These are phyloP conservation scores for Anser cygnoides DNA, from an alignment of 2,113 vertebrate genomes.

Conservation along the genomic window DNA sequence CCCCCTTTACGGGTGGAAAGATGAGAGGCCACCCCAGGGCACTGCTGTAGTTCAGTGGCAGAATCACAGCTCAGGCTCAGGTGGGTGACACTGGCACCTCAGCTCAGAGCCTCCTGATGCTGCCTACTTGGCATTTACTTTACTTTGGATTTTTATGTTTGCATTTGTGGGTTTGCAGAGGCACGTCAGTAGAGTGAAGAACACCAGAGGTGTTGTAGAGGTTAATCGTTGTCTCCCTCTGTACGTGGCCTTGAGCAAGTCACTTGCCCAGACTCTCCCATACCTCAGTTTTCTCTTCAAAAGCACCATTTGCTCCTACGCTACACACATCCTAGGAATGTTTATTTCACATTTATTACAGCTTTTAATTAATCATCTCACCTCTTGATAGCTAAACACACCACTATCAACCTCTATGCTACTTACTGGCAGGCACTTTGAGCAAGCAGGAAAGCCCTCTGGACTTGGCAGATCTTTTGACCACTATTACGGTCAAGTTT, in stretches of 20 bases:
- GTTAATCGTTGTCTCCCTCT: background rate
- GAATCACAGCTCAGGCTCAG: background rate
- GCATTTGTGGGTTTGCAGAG: background rate
- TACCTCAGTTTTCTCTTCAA: background rate
- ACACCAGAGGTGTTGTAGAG: background rate
- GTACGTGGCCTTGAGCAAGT: background rate
- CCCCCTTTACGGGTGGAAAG: background rate
- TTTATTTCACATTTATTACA: background rate
- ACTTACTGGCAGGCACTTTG: background rate
- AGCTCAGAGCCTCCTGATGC: background rate
- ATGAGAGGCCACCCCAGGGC: background rate
- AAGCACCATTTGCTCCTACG: background rate
- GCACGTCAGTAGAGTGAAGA: background rate
- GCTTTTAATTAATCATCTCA: constrained; percentile 34
- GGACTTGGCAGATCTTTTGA: background rate
- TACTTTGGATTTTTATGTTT: background rate
- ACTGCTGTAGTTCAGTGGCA: background rate
- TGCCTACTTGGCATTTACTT: background rate
- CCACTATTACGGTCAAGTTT: constrained; percentile 20
- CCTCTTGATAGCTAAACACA: constrained; percentile 19
- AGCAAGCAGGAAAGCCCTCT: constrained; percentile 1
- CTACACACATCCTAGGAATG: background rate
- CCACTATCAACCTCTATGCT: background rate
- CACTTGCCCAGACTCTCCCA: background rate
- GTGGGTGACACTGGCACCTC: background rate